phyloP scores from a whole-genome alignment of 2,888 invertebrate genomes.

The Ennomos fuscantarius region DNA sequence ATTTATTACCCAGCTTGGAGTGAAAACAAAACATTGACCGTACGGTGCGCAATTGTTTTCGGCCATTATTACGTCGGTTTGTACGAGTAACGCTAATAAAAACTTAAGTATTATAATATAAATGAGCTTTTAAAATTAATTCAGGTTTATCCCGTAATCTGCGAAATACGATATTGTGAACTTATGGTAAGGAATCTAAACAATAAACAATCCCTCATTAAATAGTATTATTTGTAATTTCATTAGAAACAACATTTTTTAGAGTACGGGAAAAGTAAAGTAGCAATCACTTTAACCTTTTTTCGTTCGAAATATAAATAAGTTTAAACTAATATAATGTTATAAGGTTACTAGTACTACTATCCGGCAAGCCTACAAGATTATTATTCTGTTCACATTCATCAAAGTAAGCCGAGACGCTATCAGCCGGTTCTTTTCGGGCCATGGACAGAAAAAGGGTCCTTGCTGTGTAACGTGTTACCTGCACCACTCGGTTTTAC shows the following conservation, averaged over 20 bases:
- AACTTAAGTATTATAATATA: too few relatives aligned
- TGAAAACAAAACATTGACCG: constrained; percentile 65
- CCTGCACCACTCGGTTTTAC: constrained; percentile 23
- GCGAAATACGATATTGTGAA: too few relatives aligned
- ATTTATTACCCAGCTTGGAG: constrained; percentile 30
- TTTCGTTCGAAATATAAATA: too few relatives aligned
- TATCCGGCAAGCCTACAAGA: constrained; percentile 37
- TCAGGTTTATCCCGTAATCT: too few relatives aligned
- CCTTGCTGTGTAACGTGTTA: constrained; percentile 52
- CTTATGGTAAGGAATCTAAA: too few relatives aligned
- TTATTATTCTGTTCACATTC: constrained; percentile 55
- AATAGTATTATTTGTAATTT: too few relatives aligned
- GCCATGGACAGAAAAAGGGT: constrained; percentile 66
- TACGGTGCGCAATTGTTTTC: constrained; percentile 66
- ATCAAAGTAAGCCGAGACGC: constrained; percentile 54
- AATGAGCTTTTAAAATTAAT: too few relatives aligned
- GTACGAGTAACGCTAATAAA: too few relatives aligned
- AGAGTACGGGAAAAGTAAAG: too few relatives aligned
- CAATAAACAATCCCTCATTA: too few relatives aligned
- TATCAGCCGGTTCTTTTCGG: constrained; percentile 69
- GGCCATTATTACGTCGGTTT: constrained; percentile 41
- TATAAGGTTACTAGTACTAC: constrained; percentile 19
- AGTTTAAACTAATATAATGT: constrained; percentile 14
- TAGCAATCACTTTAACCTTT: too few relatives aligned
- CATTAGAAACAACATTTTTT: too few relatives aligned